A percentile compares a stretch with the other conserved stretches of the same genome.
Conservation (phyloP, 2,113 vertebrate genomes). For the Mystacornis crossleyi region DNA sequence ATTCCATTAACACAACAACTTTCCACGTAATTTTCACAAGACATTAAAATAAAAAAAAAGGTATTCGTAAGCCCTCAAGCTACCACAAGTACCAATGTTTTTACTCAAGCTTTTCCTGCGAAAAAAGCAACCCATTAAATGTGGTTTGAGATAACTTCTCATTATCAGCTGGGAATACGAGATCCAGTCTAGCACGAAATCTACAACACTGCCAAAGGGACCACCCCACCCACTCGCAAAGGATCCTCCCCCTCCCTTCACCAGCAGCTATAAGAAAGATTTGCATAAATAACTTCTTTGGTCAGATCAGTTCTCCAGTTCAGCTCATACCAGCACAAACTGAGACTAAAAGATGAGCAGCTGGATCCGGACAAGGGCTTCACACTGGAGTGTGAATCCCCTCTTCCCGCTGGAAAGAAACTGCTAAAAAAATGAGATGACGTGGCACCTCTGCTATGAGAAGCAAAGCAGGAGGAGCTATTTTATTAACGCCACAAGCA, state of each 20-base stretch:
- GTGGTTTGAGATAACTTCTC: neutral
- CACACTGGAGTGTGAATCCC: neutral
- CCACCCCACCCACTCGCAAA: neutral
- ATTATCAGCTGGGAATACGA: neutral
- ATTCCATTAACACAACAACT: neutral
- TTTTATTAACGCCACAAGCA: neutral
- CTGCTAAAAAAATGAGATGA: neutral
- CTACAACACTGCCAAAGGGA: neutral
- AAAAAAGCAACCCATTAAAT: neutral
- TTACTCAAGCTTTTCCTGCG: neutral
- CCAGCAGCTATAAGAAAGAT: neutral
- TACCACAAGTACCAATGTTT: neutral
- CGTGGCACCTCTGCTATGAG: neutral
- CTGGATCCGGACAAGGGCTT: fast-evolving
- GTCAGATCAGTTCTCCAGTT: neutral
- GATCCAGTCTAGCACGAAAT: neutral
- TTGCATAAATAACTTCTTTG: neutral
- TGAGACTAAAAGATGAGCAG: neutral
- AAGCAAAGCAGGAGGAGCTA: neutral
- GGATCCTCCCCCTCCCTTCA: neutral
- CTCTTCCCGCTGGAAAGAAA: neutral
- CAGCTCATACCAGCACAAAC: neutral
- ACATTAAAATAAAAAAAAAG: neutral
- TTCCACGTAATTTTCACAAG: neutral
- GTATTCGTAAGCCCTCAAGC: neutral